These are phyloP conservation scores for Etheostoma perlongum DNA, from an alignment of 2,797 vertebrate genomes.

Conservation along the genomic window DNA sequence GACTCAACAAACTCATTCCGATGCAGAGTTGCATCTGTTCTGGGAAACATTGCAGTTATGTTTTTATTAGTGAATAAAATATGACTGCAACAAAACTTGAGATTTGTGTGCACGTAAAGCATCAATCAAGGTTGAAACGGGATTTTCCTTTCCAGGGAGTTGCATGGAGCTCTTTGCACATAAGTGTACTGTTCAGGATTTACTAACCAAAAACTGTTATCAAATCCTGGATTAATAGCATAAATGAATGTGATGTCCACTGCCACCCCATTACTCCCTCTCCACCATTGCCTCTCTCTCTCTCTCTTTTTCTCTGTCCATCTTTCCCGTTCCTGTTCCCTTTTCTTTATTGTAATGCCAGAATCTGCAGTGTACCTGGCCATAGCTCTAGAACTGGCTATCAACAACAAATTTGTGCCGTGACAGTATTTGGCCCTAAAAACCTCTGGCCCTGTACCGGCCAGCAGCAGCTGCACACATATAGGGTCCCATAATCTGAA, in stretches of 20 bases:
- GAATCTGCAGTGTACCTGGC: constrained; percentile 65
- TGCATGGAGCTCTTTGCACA: constrained; percentile 33
- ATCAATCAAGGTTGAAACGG: constrained; percentile 32
- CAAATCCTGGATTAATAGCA: constrained; percentile 50
- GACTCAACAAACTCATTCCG: background rate
- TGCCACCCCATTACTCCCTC: constrained; percentile 38
- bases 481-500: constrained; percentile 58
- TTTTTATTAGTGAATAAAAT: constrained; percentile 42
- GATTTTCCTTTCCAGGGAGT: constrained; percentile 26
- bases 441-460: constrained; percentile 50
- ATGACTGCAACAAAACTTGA: constrained; percentile 16
- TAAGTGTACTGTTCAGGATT: constrained; percentile 33
- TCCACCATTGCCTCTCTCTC: constrained; percentile 27
- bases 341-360: constrained; percentile 65
- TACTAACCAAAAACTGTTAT: constrained; percentile 38
- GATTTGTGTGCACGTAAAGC: constrained; percentile 22
- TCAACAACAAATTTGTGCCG: constrained; percentile 74
- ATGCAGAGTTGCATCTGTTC: constrained; percentile 13
- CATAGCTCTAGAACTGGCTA: constrained; percentile 62
- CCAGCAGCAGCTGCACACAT: constrained; percentile 70
- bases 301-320: background rate
- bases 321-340: constrained; percentile 11
- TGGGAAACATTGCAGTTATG: constrained; percentile 16
- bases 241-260: constrained; percentile 60
- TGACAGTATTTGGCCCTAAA: constrained; percentile 77